phyloP scores from a whole-genome alignment of 2,113 vertebrate species.

The Notarius quadriscutis region DNA sequence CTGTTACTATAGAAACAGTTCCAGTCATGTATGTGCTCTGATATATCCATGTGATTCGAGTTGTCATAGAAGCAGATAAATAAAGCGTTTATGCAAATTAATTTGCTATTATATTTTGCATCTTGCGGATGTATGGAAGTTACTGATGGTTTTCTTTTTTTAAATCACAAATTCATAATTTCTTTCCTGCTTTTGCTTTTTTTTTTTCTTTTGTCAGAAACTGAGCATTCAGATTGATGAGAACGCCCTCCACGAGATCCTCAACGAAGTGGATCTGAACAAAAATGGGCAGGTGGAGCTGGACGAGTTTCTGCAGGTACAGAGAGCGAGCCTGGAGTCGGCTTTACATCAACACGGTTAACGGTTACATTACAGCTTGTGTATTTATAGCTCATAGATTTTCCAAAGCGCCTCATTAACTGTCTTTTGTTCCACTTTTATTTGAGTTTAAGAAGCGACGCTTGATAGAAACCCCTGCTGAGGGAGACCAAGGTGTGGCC shows the following conservation, averaged over 20 bases:
- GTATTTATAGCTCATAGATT: slow-evolving; percentile 11
- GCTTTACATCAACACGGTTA: neutral
- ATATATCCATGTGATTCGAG: neutral
- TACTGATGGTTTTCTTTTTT: neutral
- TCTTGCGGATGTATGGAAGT: neutral
- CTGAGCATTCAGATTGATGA: slow-evolving; percentile 88
- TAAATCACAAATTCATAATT: too few relatives aligned
- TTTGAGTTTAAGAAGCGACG: slow-evolving; percentile 13
- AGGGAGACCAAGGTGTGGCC: slow-evolving; percentile 50
- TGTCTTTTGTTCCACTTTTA: slow-evolving; percentile 8
- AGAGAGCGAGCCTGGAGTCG: neutral
- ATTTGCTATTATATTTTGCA: neutral
- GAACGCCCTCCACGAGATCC: slow-evolving; percentile 90
- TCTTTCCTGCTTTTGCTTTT: neutral
- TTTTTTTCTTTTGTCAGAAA: slow-evolving; percentile 73
- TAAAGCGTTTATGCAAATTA: neutral
- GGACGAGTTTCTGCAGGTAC: slow-evolving; percentile 90
- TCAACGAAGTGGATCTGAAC: slow-evolving; percentile 95
- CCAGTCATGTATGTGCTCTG: neutral
- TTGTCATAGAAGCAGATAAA: neutral
- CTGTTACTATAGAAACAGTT: neutral
- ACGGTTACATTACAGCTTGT: neutral
- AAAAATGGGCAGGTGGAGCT: slow-evolving; percentile 98
- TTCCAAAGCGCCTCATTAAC: slow-evolving; percentile 4
- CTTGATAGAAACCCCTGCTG: slow-evolving; percentile 22